Percentiles rank a stretch among this genome's conserved stretches.
Evolutionary conservation across 2,797 vertebrate genomes (phyloP).

Genomic region (Erithacus rubecula): DNA sequence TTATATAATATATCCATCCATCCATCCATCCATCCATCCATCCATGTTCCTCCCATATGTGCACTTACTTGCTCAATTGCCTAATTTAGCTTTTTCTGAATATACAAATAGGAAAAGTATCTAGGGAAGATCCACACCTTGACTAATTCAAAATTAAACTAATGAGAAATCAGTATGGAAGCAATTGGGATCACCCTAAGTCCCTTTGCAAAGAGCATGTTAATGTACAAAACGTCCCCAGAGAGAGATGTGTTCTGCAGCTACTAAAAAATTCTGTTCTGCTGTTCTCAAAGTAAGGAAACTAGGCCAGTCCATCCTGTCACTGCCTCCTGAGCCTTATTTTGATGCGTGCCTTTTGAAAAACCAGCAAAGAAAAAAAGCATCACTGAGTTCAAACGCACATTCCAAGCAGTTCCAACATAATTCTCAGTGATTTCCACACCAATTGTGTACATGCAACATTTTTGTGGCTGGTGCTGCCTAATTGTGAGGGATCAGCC

Average conservation of each 20-base stretch:
- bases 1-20: background rate
- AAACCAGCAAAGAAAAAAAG: background rate
- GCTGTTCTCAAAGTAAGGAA: conserved; percentile 28
- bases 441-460: background rate
- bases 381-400: rapidly evolving
- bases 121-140: background rate
- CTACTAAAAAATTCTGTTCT: conserved; percentile 19
- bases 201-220: background rate
- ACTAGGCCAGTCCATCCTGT: conserved; percentile 1
- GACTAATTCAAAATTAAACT: background rate
- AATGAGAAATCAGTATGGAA: background rate
- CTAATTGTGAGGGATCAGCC: background rate
- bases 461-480: background rate
- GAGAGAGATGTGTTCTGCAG: background rate
- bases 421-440: background rate
- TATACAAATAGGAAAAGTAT: background rate
- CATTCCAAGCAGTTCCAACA: background rate
- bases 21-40: background rate
- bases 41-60: background rate
- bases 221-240: background rate
- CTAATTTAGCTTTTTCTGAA: background rate
- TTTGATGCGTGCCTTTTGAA: background rate
- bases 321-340: background rate
- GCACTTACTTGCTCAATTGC: background rate
- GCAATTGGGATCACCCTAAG: background rate